Conservation (phyloP, 2,888 invertebrate genomes). For the Lycia hirtaria region DNA sequence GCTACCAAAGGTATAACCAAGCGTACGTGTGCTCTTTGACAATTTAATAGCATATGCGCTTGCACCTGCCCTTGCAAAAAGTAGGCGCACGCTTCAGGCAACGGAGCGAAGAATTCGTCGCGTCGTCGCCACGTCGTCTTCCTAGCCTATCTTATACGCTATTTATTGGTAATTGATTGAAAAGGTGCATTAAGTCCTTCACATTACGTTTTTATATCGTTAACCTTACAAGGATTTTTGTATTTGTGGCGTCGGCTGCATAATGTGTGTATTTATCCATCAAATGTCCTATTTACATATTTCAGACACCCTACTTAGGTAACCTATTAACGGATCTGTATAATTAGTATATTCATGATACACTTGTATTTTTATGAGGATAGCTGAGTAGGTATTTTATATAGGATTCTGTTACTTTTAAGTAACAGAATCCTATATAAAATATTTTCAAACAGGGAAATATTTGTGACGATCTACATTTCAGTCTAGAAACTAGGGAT, state of each 20-base stretch:
- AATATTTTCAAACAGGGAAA: too few relatives aligned
- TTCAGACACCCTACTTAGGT: constrained; percentile 36
- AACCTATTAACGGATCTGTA: constrained; percentile 12
- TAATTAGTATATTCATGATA: background rate
- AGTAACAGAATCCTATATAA: background rate
- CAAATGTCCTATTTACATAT: constrained; percentile 39
- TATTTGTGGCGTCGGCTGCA: constrained; percentile 38
- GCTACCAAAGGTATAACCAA: constrained; percentile 65
- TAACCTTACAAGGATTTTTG: constrained; percentile 60
- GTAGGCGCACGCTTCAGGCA: constrained; percentile 81
- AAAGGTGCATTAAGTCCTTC: constrained; percentile 74
- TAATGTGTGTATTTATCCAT: constrained; percentile 35
- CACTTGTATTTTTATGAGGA: background rate
- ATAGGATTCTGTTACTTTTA: background rate
- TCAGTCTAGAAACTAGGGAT: too few relatives aligned
- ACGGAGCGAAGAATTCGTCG: constrained; percentile 81
- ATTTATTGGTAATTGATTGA: constrained; percentile 84
- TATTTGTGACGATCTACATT: too few relatives aligned
- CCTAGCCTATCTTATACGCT: constrained; percentile 78
- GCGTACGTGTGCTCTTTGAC: constrained; percentile 79
- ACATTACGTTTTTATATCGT: constrained; percentile 63
- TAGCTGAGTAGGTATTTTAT: background rate
- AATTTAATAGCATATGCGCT: constrained; percentile 84
- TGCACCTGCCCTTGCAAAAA: constrained; percentile 84
- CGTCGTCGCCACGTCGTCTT: constrained; percentile 73